Percentiles rank a stretch among this genome's conserved stretches.
Conservation (phyloP, 2,888 invertebrate genomes). For the Coelinius sp. region DNA sequence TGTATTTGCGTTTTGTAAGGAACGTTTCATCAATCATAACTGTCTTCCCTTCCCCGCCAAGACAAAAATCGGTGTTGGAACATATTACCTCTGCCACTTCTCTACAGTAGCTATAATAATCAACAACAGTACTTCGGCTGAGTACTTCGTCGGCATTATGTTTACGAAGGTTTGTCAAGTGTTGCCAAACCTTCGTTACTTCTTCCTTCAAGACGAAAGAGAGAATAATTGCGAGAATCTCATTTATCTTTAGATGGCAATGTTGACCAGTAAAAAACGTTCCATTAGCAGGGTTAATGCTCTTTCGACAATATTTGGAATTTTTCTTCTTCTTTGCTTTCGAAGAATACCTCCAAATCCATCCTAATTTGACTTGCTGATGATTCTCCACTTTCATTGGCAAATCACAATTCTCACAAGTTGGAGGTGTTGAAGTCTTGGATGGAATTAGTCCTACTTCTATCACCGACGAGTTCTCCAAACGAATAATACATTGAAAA, state of each 20-base stretch:
- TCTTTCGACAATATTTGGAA: too few species aligned
- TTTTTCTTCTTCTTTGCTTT: too few species aligned
- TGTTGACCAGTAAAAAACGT: neutral
- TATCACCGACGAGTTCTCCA: too few species aligned
- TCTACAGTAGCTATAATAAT: neutral
- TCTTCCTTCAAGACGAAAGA: neutral
- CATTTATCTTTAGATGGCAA: neutral
- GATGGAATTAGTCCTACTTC: too few species aligned
- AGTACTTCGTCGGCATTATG: neutral
- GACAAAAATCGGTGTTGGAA: too few species aligned
- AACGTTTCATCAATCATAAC: neutral
- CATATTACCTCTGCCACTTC: neutral
- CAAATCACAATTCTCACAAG: too few species aligned
- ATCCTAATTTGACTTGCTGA: too few species aligned
- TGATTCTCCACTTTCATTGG: too few species aligned
- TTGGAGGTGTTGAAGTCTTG: too few species aligned
- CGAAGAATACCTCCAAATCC: too few species aligned
- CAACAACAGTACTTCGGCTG: neutral
- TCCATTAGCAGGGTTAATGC: too few species aligned
- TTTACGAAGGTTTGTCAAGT: neutral
- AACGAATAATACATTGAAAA: too few species aligned
- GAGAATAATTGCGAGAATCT: neutral
- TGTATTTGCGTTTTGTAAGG: neutral
- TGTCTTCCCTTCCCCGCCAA: neutral
- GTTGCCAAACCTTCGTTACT: neutral